These are phyloP conservation scores for Xiphophorus couchianus DNA, from an alignment of 2,113 vertebrate species.

Conservation along the genomic window DNA sequence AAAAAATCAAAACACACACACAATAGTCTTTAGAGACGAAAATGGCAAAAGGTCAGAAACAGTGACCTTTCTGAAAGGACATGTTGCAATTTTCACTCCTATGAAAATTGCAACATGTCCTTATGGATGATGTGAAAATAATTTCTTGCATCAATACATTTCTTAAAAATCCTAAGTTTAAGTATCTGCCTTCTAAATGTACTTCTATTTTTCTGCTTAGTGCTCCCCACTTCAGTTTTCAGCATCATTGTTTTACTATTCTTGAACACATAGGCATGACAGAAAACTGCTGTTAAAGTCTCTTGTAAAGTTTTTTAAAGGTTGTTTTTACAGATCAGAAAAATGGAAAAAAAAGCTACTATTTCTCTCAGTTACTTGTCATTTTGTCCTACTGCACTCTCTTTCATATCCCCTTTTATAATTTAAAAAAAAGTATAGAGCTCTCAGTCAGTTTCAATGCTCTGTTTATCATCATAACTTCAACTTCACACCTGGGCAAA, in stretches of 20 bases:
- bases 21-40: slow-evolving; percentile 32
- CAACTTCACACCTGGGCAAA: slow-evolving; percentile 25
- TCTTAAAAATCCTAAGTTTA: slow-evolving; percentile 32
- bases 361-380: slow-evolving; percentile 3
- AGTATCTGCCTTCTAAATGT: slow-evolving; percentile 26
- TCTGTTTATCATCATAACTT: slow-evolving; percentile 4
- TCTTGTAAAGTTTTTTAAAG: not conserved
- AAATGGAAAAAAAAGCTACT: slow-evolving; percentile 25
- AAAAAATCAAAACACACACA: slow-evolving; percentile 13
- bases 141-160: slow-evolving; percentile 39
- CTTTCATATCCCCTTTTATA: not conserved
- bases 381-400: not conserved
- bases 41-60: slow-evolving; percentile 4
- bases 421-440: not conserved
- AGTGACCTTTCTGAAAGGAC: not conserved
- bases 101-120: slow-evolving; percentile 36
- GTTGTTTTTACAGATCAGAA: slow-evolving; percentile 13
- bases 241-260: slow-evolving; percentile 34
- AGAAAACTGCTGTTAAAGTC: slow-evolving; percentile 22
- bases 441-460: not conserved
- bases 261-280: slow-evolving; percentile 32
- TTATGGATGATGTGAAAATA: slow-evolving; percentile 37
- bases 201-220: slow-evolving; percentile 9
- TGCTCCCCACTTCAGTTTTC: slow-evolving; percentile 33
- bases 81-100: not conserved